Conservation (phyloP, 2,888 invertebrate genomes). For the Lasioglossum morio region DNA sequence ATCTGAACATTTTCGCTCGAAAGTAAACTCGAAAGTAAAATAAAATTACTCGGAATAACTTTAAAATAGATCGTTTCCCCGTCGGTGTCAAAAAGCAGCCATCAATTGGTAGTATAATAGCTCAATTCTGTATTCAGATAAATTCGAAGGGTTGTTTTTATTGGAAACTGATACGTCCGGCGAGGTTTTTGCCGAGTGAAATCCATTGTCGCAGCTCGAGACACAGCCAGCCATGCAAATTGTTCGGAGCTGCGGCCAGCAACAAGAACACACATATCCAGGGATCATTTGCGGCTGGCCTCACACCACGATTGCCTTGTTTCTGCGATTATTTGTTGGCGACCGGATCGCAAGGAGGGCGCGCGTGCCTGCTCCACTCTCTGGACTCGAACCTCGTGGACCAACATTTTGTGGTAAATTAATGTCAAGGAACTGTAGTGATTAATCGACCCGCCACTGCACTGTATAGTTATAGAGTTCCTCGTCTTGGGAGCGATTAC, state of each 20-base stretch:
- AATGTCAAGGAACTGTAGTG: conserved; percentile 39
- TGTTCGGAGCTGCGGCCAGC: conserved; percentile 38
- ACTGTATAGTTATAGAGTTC: conserved; percentile 4
- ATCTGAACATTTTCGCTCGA: too few species aligned
- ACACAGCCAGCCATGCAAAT: conserved; percentile 43
- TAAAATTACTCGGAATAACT: background rate
- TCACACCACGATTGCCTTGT: conserved; percentile 47
- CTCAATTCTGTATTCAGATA: conserved; percentile 32
- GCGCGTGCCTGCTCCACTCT: conserved; percentile 13
- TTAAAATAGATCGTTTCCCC: background rate
- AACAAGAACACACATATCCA: conserved; percentile 47
- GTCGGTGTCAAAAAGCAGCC: conserved; percentile 22
- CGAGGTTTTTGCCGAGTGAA: conserved; percentile 31
- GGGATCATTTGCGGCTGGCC: conserved; percentile 52
- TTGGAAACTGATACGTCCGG: conserved; percentile 48
- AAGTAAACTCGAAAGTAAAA: background rate
- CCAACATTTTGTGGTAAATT: conserved; percentile 51
- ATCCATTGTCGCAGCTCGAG: conserved; percentile 40
- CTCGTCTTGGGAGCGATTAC: background rate
- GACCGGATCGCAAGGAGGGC: conserved; percentile 25
- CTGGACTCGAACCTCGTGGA: background rate
- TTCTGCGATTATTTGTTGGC: conserved; percentile 49
- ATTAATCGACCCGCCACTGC: conserved; percentile 43
- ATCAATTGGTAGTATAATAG: conserved; percentile 20
- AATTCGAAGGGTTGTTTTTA: conserved; percentile 40